Evolutionary conservation across 2,797 vertebrate genomes (phyloP), one percentile per base, ranked within the genome.

Genomic region (Aplochiton taeniatus): DNA sequence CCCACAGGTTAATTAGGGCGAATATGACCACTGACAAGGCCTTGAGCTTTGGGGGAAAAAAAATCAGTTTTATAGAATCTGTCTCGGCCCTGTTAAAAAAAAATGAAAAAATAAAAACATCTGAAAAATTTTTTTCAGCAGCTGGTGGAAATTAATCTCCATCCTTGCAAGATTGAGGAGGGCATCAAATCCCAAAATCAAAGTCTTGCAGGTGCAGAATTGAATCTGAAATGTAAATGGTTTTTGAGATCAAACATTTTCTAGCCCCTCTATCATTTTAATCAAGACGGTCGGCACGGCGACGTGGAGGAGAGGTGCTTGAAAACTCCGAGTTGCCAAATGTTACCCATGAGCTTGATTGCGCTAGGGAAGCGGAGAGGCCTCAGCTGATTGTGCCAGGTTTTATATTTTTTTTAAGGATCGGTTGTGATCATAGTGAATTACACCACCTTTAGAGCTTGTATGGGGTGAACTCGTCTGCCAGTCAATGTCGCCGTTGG

Each of bases 161-260:
- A 70, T 83, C 79, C 73, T 62, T 14, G 66, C 76, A 58, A 72
- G 82, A 70, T 64, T 17, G 56, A 31, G 31, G 60, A 65, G 69
- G 73, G 76, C 68, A 47, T 69, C 61, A 77, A 80, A 75, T 77
- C 72, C 63, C 54, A 51, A 79, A 85, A 89, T 86, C 87, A 87
- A 85, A 87, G 86, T 83, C 81, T 83, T 80, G 75, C 84, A 87
- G 85, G 87, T 89, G 78, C 87, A 88, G 83, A 85, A 84, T 85
- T 78, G 70, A 82, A 90, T 86, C 81, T 80, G 84, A 85, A 84
- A 88, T 85, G 85, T 85, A 88, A 90, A 90, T 88, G 84, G 86
- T 85, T 87, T 85, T 84, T 79, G 83, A 89, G 91, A 90, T 87
- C 85, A 87, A 87, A 89, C 85, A 78, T 87, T 79, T 80, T 56